Evolutionary conservation across 2,888 invertebrate genomes (phyloP).

Genomic region (Ornithoptera priamus): DNA sequence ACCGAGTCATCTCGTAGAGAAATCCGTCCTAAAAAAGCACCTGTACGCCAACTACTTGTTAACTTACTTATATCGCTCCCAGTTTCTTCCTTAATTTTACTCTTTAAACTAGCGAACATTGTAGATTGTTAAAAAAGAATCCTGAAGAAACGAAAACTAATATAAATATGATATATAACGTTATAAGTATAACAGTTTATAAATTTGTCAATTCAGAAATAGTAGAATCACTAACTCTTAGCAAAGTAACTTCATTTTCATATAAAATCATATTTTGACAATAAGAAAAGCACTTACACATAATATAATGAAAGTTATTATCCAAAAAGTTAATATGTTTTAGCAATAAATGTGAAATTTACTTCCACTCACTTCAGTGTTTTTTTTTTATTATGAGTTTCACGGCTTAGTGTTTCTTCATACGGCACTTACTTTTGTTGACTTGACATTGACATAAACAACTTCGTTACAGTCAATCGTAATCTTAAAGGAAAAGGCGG

Average conservation of each 20-base stretch:
- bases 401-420: too few relatives aligned
- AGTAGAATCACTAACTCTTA: conserved; percentile 3
- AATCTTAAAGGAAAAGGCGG: not conserved
- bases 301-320: conserved; percentile 10
- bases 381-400: too few relatives aligned
- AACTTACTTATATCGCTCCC: conserved; percentile 86
- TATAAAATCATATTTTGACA: conserved; percentile 12
- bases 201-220: conserved; percentile 38
- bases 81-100: conserved; percentile 93
- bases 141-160: conserved; percentile 38
- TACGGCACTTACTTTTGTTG: conserved; percentile 10
- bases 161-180: conserved; percentile 41
- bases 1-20: conserved; percentile 74
- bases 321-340: not conserved
- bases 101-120: conserved; percentile 94
- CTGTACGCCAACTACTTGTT: conserved; percentile 73
- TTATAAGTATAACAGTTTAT: conserved; percentile 39
- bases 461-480: not conserved
- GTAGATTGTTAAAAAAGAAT: conserved; percentile 40
- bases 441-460: conserved; percentile 12
- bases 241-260: conserved; percentile 6
- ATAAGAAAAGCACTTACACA: conserved; percentile 10
- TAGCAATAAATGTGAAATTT: not conserved
- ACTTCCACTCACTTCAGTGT: conserved; percentile 1
- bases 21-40: conserved; percentile 75